phyloP scores from a whole-genome alignment of 1,140 invertebrate genomes.

The Zaprionus vittiger region DNA sequence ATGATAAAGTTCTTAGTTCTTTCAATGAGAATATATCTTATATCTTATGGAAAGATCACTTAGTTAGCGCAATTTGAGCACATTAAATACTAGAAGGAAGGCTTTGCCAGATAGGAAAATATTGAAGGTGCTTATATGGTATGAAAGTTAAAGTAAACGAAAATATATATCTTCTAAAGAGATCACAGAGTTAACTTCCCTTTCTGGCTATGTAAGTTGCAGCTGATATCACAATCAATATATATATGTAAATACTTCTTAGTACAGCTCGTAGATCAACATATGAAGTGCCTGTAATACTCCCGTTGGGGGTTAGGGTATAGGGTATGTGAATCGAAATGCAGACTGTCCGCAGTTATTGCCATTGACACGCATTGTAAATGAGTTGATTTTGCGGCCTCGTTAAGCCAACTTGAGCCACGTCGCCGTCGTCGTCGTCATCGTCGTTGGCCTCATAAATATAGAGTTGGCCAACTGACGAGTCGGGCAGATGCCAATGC shows the following conservation, averaged over 20 bases:
- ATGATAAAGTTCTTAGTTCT: too few relatives aligned
- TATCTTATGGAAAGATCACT: background rate
- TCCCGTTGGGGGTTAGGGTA: background rate
- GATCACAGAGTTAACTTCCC: background rate
- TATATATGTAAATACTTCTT: too few relatives aligned
- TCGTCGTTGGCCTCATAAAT: constrained; percentile 35
- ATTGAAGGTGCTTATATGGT: background rate
- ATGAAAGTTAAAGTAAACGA: too few relatives aligned
- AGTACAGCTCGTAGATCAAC: background rate
- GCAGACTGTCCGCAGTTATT: constrained; percentile 25
- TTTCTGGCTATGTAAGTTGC: too few relatives aligned
- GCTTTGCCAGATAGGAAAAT: too few relatives aligned
- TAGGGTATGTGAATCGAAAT: background rate
- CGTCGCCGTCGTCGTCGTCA: background rate
- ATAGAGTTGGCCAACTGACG: constrained; percentile 14
- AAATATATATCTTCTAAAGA: too few relatives aligned
- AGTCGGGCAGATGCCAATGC: constrained; percentile 2
- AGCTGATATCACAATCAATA: too few relatives aligned
- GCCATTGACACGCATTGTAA: constrained; percentile 67
- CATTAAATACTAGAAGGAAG: too few relatives aligned
- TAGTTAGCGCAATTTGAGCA: background rate
- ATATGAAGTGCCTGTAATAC: constrained; percentile 23
- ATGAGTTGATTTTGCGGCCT: constrained; percentile 57
- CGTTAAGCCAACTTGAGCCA: constrained; percentile 47
- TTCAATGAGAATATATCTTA: background rate